Evolutionary conservation across 2,113 vertebrate genomes (phyloP).

Genomic region (Pogonocichla stellata): DNA sequence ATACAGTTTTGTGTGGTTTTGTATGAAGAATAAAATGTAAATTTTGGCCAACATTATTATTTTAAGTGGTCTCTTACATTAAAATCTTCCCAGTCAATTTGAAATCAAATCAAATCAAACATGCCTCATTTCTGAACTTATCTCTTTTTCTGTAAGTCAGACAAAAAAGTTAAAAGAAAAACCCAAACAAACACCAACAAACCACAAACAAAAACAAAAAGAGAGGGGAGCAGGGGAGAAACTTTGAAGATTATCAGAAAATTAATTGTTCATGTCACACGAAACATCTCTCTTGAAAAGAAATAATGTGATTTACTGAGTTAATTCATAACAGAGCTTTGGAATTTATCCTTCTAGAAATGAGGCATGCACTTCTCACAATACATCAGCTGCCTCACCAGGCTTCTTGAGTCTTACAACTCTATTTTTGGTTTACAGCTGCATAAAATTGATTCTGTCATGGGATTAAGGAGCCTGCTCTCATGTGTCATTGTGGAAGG

Average conservation of each 20-base stretch:
- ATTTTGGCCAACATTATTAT: not conserved
- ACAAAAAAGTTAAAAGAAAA: not conserved
- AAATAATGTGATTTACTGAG: not conserved
- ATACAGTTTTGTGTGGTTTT: not conserved
- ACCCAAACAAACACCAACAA: not conserved
- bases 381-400: not conserved
- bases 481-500: conserved; percentile 19
- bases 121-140: not conserved
- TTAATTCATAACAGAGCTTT: not conserved
- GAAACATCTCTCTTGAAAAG: not conserved
- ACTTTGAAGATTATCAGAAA: not conserved
- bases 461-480: conserved; percentile 13
- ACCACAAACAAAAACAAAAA: not conserved
- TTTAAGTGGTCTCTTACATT: not conserved
- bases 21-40: not conserved
- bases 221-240: not conserved
- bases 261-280: not conserved
- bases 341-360: conserved; percentile 8
- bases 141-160: not conserved
- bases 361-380: not conserved
- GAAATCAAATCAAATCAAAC: not conserved
- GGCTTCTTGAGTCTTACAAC: not conserved
- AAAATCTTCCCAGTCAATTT: not conserved
- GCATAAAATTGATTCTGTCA: conserved; percentile 45
- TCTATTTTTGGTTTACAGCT: conserved; percentile 55